Percentiles rank a stretch among this genome's conserved stretches.
Evolutionary conservation across 2,113 vertebrate species (phyloP).

Genomic region (Astur gentilis): DNA sequence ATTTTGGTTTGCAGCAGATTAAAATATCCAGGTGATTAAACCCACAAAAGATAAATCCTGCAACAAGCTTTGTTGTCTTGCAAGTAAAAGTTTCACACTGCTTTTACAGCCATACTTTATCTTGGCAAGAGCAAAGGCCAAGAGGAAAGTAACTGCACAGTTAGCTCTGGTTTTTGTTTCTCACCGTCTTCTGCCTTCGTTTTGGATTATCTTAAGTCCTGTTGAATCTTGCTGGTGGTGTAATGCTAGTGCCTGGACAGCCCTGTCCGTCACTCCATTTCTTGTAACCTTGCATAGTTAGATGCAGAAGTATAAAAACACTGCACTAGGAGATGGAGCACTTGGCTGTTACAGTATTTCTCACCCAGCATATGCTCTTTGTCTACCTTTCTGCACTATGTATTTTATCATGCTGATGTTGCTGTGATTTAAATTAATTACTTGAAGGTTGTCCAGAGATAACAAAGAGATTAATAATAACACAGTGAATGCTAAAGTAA

Average conservation of each 20-base stretch:
- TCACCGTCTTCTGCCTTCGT: neutral
- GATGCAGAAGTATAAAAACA: neutral
- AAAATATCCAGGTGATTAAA: neutral
- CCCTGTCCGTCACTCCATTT: neutral
- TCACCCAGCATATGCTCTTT: neutral
- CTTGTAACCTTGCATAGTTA: accelerated
- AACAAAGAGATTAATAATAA: neutral
- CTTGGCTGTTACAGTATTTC: neutral
- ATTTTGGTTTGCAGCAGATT: neutral
- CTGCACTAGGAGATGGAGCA: neutral
- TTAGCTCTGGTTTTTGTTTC: neutral
- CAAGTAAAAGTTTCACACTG: neutral
- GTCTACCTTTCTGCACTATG: neutral
- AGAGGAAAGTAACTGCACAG: neutral
- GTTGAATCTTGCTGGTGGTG: neutral
- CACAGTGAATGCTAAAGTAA: neutral
- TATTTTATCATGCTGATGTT: neutral
- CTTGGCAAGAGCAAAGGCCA: neutral
- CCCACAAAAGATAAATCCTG: neutral
- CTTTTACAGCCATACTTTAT: neutral
- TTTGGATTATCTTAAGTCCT: neutral
- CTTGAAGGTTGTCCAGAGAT: neutral
- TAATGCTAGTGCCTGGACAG: neutral
- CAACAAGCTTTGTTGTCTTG: neutral
- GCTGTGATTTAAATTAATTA: neutral